Evolutionary conservation across 2,113 vertebrate genomes (phyloP), one percentile per base, ranked within the genome.

Genomic region (Tupaia tana): DNA sequence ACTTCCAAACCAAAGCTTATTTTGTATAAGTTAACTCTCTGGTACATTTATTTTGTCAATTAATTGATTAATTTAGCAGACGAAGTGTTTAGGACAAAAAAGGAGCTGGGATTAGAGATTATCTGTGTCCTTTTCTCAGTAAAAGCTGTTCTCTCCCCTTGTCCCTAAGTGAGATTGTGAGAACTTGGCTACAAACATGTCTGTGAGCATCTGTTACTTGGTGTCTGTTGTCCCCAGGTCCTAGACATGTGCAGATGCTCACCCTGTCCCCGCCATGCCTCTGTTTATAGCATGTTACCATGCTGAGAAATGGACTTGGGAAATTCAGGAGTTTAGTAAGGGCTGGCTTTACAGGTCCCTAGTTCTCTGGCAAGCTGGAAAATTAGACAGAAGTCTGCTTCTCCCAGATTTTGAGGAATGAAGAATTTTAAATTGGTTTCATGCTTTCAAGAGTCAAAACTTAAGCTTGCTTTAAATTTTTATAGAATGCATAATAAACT

Each of bases 401-500:
- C 29, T 61, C 9, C 24, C 13, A 22, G 16, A 64, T 87, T 70
- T 84, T 80, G 27, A 58, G 27, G 31, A 67, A 31, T 54, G n/a
- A 52, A 24, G 24, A 87, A 74, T 71, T 87, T 20, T 20, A 80
- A 63, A 74, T 83, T 58, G 64, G 16, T 73, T 82, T 67, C 43
- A 15, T 34, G 64, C 9, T 16, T 75, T 20, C 20, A 81, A 77
- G 80, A 86, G 70, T 86, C 34, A 64, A 71, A 7, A 73, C 20
- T 58, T 67, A 52, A 82, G 43, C 69, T 25, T 79, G 43, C 77
- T 69, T 77, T 43, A 52, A 61, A 75, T 74, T 74, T 94, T 86
- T 93, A 34, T 89, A 64, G 70, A 75, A 86, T 86, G n/a, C 22
- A 11, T 80, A 91, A 20, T 93, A 74, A 59, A 20, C 43, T 43